Evolutionary conservation across 2,113 vertebrate genomes (phyloP).

Genomic region (Lathamus discolor): DNA sequence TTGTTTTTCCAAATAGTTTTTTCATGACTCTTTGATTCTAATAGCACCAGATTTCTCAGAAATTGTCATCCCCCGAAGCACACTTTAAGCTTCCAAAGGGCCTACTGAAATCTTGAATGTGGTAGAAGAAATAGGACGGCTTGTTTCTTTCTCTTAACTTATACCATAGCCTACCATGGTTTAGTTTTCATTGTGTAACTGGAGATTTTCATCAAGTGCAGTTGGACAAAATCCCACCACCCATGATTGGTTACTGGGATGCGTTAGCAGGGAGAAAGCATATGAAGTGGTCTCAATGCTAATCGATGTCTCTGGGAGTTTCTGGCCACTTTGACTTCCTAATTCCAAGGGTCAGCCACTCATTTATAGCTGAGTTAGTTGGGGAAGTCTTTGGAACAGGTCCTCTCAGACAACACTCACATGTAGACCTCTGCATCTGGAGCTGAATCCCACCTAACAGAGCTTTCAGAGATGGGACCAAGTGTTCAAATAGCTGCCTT

Average conservation of each 20-base stretch:
- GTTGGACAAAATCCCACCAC: background rate
- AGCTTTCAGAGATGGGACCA: background rate
- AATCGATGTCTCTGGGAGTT: background rate
- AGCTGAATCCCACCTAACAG: background rate
- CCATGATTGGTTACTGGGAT: fast-evolving
- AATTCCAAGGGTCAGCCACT: background rate
- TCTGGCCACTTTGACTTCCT: no score
- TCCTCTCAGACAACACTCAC: no score
- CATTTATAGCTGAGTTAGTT: background rate
- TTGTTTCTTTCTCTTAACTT: background rate
- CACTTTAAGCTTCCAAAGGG: background rate
- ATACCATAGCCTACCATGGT: background rate
- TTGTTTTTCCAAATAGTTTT: background rate
- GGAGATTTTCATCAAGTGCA: fast-evolving
- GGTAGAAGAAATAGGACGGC: background rate
- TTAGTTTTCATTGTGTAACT: background rate
- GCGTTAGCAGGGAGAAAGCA: fast-evolving
- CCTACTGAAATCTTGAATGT: background rate
- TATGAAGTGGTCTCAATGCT: fast-evolving
- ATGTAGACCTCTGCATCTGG: background rate
- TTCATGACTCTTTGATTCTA: background rate
- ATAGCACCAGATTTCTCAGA: background rate
- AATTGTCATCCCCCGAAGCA: background rate
- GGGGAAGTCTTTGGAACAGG: background rate
- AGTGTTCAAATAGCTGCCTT: background rate